Evolutionary conservation across 2,113 vertebrate genomes (phyloP), one percentile per base, ranked within the genome.

Genomic region (Chelonoidis abingdonii): DNA sequence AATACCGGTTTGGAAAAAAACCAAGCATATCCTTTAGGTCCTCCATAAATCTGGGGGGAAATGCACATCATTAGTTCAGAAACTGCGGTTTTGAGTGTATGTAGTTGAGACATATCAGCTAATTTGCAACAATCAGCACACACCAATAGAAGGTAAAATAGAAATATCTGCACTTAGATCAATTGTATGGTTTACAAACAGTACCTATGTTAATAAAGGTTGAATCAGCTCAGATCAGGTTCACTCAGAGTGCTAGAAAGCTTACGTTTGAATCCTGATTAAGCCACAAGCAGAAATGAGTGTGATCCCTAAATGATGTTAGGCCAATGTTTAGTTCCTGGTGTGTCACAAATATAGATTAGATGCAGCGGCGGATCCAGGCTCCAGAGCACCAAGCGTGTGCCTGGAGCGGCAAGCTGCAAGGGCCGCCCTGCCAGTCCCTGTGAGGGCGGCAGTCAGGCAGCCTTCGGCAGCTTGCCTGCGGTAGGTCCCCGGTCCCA

Each of bases 1-100:
- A 99, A 97, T 99, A 99, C 44, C 97, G 98, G 95, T 97, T 99
- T 54, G 99, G 99, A 65, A 98, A 98, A 96, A 99, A 99, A 38
- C 99, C 99, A 96, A 99, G 98, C 99, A 99, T 99, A 96, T 99
- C 99, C 93, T 99, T 99, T 88, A 99, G 97, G 96, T 99, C 99
- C 93, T 99, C 99, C 98, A 99, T 99, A 98, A 99, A 99, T 95
- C 99, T 99, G 97, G n/a, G 76, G 95, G 92, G 88, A 95, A 92
- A 92, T 92, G 11, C 3, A 79, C 47, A 88, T 24, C 82, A n/a
- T 94, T 91, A 94, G 21, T 6, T 29, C 1, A 1, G 12, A 38
- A 44, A 78, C 2, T 16, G n/a, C 88, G 35, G 9, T 84, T 85
- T 69, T 89, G 22, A 38, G 85, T 19, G 1, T 1, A 29, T 78